Base-by-base conservation (phyloP, 2,113 vertebrate species). In the Dinomys branickii region DNA sequence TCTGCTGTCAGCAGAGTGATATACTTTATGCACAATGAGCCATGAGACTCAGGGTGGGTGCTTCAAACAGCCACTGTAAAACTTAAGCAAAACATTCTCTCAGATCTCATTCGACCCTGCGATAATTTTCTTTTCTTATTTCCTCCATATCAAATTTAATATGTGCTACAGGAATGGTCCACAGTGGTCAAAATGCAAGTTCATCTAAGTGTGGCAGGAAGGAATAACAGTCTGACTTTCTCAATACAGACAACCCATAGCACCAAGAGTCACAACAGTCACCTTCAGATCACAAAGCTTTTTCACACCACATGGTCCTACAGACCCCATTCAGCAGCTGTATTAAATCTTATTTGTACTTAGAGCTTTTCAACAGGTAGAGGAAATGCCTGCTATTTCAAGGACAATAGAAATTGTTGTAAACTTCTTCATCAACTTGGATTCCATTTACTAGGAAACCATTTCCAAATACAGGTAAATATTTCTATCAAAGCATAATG, bases 1-100 rank as follows among this genome's bases (percentile, higher is more conserved):
- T 94, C 58, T 96, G 41, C 90, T 94, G 59, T 97, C 95, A 95
- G 88, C 33, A 93, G n/a, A 96, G 41, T 80, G 80, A 93, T 63
- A 80, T 2, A 58, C 61, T 85, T 85, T 50, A 61, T 95, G 54
- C 28, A 44, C 58, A 83, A 52, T 67, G 77, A 12, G 13, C 63
- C 7, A 0, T 90, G 47, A 56, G 30, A 85, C 84, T 92, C 54
- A 47, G 67, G 58, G 19, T 54, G 6, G 38, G 20, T 69, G 28
- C 16, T 38, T 73, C 54, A 47, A 77, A 9, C 47, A 82, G n/a
- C 1, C 11, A 44, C 26, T 13, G 50, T 52, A 22, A 92, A 85
- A 73, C 30, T 88, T 88, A 92, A 78, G 35, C 17, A 71, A 38
- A 91, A 6, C 52, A 12, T 30, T 26, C 17, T 92, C 86, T 58